Percentiles rank a stretch among this genome's conserved stretches.
These are phyloP conservation scores for Streptopelia turtur DNA, from an alignment of 2,797 vertebrate genomes.

Conservation along the genomic window DNA sequence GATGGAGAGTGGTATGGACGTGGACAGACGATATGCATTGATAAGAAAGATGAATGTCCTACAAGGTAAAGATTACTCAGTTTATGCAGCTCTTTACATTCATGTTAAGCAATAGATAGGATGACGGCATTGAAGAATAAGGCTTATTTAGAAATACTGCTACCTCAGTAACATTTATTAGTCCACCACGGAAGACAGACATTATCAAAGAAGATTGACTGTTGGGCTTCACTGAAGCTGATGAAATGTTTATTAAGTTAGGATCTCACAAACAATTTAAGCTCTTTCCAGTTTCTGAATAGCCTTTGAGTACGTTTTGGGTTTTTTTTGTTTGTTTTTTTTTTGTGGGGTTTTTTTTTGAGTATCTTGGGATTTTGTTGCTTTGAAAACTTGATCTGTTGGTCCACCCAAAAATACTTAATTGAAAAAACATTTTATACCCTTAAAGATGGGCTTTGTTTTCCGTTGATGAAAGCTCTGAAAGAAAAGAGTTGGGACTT, in stretches of 20 bases:
- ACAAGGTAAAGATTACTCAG: conserved; percentile 82
- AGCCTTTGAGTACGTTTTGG: neutral
- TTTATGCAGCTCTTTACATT: neutral
- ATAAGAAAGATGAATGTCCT: conserved; percentile 97
- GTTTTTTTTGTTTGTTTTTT: too few relatives aligned
- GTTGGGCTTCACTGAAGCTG: neutral
- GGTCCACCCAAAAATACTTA: neutral
- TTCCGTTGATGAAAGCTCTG: neutral
- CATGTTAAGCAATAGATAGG: neutral
- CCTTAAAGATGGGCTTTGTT: neutral
- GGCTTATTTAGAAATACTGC: neutral
- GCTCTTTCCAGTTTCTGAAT: neutral
- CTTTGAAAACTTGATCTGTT: neutral
- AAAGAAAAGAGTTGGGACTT: neutral
- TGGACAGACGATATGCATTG: conserved; percentile 95
- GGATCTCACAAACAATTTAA: neutral
- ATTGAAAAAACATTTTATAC: neutral
- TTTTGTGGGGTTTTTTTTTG: neutral
- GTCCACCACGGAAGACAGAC: neutral
- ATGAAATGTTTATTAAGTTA: neutral
- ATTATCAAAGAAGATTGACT: neutral
- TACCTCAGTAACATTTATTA: neutral
- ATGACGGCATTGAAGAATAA: neutral
- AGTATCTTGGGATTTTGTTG: neutral
- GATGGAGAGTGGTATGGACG: conserved; percentile 97